Conservation (phyloP, 2,113 vertebrate species). For the Tyto alba region DNA sequence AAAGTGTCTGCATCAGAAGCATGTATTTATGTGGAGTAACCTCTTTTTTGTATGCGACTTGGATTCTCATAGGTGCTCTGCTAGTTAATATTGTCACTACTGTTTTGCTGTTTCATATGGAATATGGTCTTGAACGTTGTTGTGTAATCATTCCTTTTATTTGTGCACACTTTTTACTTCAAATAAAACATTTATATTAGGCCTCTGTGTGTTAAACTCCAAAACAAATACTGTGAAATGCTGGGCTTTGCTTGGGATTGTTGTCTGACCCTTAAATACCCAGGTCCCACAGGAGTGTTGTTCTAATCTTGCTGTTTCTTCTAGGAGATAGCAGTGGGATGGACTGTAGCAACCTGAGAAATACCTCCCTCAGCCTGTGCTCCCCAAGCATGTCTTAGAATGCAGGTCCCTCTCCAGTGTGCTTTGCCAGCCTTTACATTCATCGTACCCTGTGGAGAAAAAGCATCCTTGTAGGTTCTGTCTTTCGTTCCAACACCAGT, state of each 20-base stretch:
- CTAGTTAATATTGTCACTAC: slow-evolving; percentile 44
- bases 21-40: slow-evolving; percentile 46
- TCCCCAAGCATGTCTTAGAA: neutral
- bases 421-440: neutral
- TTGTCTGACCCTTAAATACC: neutral
- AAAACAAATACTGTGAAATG: neutral
- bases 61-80: slow-evolving; percentile 51
- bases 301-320: neutral
- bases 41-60: slow-evolving; percentile 42
- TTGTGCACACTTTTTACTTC: slow-evolving; percentile 72
- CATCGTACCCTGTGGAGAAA: neutral
- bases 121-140: slow-evolving; percentile 41
- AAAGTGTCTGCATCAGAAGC: slow-evolving; percentile 38
- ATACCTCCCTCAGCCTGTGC: neutral
- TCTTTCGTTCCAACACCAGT: neutral
- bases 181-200: slow-evolving; percentile 75
- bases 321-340: neutral
- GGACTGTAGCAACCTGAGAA: neutral
- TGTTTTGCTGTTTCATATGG: slow-evolving; percentile 47
- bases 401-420: neutral
- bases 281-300: neutral
- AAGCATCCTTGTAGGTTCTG: neutral
- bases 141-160: slow-evolving; percentile 64
- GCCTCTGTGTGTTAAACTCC: neutral
- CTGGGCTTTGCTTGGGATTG: neutral